phyloP scores from a whole-genome alignment of 2,113 vertebrate species.

The Sylvilagus bachmani region DNA sequence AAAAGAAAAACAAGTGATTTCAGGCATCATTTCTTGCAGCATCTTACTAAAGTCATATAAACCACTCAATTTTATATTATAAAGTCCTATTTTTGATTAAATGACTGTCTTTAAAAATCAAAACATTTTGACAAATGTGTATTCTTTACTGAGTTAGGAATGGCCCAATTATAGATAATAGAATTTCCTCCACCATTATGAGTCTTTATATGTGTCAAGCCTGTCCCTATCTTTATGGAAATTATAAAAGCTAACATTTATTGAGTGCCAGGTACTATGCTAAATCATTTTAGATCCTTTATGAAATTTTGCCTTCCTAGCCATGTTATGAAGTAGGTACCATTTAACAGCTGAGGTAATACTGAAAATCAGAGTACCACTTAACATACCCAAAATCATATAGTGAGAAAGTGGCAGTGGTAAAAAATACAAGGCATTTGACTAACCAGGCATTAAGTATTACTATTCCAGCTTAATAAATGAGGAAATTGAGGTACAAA shows the following conservation, averaged over 20 bases:
- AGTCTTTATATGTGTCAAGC: background rate
- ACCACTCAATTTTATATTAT: conserved; percentile 12
- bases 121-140: conserved; percentile 24
- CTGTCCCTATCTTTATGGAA: background rate
- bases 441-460: background rate
- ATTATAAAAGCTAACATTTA: background rate
- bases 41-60: conserved; percentile 40
- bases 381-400: background rate
- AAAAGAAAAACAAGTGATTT: background rate
- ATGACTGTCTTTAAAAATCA: background rate
- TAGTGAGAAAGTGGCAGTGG: background rate
- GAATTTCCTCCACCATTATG: background rate
- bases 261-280: background rate
- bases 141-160: conserved; percentile 4
- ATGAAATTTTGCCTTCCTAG: conserved; percentile 27
- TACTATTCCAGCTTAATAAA: background rate
- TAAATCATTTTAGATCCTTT: background rate
- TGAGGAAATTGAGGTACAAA: background rate
- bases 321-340: background rate
- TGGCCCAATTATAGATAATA: background rate
- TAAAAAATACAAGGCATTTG: background rate
- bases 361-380: background rate
- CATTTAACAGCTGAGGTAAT: conserved; percentile 1
- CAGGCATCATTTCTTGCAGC: background rate
- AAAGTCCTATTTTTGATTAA: conserved; percentile 17